phyloP scores from a whole-genome alignment of 2,113 vertebrate genomes.

The Irena cyanogastra region DNA sequence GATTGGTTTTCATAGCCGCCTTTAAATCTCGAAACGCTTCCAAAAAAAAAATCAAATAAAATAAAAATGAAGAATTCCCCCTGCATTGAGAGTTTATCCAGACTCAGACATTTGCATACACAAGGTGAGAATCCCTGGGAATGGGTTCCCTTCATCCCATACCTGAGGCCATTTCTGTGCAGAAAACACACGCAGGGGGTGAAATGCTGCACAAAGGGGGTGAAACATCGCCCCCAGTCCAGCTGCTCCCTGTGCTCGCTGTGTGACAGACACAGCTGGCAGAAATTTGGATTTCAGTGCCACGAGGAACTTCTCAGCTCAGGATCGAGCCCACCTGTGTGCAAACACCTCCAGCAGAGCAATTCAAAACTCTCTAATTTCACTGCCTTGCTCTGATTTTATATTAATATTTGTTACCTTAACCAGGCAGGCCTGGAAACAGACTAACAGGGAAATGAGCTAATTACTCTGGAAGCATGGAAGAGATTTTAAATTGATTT shows the following conservation, averaged over 20 bases:
- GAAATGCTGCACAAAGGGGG: background rate
- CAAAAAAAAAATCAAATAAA: background rate
- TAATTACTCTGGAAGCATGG: background rate
- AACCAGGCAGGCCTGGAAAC: background rate
- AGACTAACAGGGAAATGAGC: background rate
- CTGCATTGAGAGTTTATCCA: background rate
- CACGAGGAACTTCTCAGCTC: background rate
- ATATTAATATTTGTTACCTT: background rate
- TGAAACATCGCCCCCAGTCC: background rate
- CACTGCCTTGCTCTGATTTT: background rate
- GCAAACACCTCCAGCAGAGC: background rate
- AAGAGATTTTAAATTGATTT: background rate
- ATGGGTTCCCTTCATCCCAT: background rate
- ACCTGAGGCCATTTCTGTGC: background rate
- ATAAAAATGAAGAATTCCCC: background rate
- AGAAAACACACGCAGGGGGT: background rate
- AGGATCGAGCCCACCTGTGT: background rate
- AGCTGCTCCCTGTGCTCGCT: background rate
- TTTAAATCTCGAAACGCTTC: background rate
- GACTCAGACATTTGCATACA: background rate
- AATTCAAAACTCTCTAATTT: background rate
- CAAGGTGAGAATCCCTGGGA: background rate
- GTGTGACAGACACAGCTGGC: rapidly evolving
- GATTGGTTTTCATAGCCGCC: background rate
- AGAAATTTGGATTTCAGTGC: background rate